A percentile compares a stretch with the other conserved stretches of the same genome.
Evolutionary conservation across 2,888 invertebrate species (phyloP).

Genomic region (Nephrotoma appendiculata): DNA sequence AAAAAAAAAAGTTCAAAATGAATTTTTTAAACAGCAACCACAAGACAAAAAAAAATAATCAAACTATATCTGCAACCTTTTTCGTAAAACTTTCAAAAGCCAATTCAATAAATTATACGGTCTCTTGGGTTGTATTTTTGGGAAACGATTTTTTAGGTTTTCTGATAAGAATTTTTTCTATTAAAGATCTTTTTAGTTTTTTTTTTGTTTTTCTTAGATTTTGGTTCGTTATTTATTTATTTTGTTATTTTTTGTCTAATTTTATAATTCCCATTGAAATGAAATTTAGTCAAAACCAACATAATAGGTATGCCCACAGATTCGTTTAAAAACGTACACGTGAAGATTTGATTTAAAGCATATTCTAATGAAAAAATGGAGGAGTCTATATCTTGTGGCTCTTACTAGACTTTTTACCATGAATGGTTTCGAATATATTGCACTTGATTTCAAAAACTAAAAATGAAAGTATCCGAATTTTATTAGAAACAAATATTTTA

Average conservation of each 20-base stretch:
- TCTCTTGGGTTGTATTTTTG: neutral
- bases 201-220: neutral
- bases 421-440: too few relatives aligned
- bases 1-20: neutral
- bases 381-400: too few relatives aligned
- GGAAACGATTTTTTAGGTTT: neutral
- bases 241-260: neutral
- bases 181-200: neutral
- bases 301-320: neutral
- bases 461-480: too few relatives aligned
- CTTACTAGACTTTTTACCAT: too few relatives aligned
- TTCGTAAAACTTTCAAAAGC: neutral
- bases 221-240: neutral
- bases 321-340: too few relatives aligned
- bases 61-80: neutral
- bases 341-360: too few relatives aligned
- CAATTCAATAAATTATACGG: neutral
- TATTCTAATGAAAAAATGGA: too few relatives aligned
- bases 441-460: too few relatives aligned
- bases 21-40: neutral
- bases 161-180: neutral
- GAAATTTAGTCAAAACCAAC: neutral
- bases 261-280: neutral
- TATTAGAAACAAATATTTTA: too few relatives aligned
- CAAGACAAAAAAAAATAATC: neutral